Conservation (phyloP, 2,888 invertebrate species). For the Alviniconcha strummeri region DNA sequence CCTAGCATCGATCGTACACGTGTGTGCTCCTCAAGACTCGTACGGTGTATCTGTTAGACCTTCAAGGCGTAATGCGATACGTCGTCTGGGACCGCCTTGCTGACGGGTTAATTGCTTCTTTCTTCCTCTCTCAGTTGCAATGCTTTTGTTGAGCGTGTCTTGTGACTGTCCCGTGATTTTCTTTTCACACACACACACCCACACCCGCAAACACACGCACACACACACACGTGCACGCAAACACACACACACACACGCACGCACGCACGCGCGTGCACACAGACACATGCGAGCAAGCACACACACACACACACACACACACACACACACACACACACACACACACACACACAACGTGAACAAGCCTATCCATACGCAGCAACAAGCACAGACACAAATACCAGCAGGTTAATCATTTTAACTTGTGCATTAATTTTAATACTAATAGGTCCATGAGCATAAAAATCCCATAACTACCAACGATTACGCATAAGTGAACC, state of each 20-base stretch:
- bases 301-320: constrained; percentile 2
- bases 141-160: too few species aligned
- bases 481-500: background rate
- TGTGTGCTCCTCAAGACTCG: too few species aligned
- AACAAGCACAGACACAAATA: constrained; percentile 1
- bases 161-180: too few species aligned
- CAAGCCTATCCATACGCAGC: background rate
- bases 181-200: too few species aligned
- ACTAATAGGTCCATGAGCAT: background rate
- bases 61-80: too few species aligned
- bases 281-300: background rate
- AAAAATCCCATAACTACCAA: background rate
- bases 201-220: background rate
- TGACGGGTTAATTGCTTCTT: too few species aligned
- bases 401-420: background rate
- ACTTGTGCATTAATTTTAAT: background rate
- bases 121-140: too few species aligned
- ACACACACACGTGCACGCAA: background rate
- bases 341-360: background rate
- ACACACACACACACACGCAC: background rate
- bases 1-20: too few species aligned
- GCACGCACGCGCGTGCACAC: background rate
- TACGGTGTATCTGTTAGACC: too few species aligned
- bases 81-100: too few species aligned
- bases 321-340: background rate